Percentiles rank a stretch among this genome's conserved stretches.
Evolutionary conservation across 23 tunicate genomes (phyloP).

Genomic region (Corella eumyota): DNA sequence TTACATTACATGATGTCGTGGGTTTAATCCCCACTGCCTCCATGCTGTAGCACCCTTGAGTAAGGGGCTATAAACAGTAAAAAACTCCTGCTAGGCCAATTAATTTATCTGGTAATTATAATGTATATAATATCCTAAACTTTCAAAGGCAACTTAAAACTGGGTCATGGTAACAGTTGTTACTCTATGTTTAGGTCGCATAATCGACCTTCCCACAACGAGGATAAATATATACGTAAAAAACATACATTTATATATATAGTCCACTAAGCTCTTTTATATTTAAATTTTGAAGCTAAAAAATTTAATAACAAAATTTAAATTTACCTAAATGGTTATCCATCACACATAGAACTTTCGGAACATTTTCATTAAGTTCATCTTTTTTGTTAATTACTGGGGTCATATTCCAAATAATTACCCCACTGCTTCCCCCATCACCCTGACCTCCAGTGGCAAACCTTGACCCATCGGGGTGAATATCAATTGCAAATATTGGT

Average conservation of each 20-base stretch:
- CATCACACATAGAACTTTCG: constrained; percentile 91
- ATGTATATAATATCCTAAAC: too few species aligned
- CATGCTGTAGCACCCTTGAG: too few species aligned
- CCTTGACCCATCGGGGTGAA: constrained; percentile 98
- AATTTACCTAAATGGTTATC: constrained; percentile 82
- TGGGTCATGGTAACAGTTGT: too few species aligned
- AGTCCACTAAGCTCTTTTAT: not conserved
- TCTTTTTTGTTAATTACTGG: constrained; percentile 62
- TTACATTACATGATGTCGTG: too few species aligned
- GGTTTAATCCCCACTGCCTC: too few species aligned
- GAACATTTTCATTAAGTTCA: constrained; percentile 49
- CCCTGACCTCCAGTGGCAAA: constrained; percentile 98
- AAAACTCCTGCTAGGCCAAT: too few species aligned
- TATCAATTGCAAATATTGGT: constrained; percentile 82
- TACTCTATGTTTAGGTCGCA: too few species aligned
- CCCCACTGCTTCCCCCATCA: constrained; percentile 86
- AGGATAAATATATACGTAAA: not conserved
- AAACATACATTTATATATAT: not conserved
- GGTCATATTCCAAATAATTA: constrained; percentile 92
- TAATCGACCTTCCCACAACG: not conserved
- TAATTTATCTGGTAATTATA: too few species aligned
- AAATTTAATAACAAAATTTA: not conserved
- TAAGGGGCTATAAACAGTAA: too few species aligned
- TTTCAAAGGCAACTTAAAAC: too few species aligned
- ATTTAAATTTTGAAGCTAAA: not conserved